Percentiles rank a stretch among this genome's conserved stretches.
These are phyloP conservation scores for Ichneumon xanthorius DNA, from an alignment of 2,888 invertebrate species.

Conservation along the genomic window DNA sequence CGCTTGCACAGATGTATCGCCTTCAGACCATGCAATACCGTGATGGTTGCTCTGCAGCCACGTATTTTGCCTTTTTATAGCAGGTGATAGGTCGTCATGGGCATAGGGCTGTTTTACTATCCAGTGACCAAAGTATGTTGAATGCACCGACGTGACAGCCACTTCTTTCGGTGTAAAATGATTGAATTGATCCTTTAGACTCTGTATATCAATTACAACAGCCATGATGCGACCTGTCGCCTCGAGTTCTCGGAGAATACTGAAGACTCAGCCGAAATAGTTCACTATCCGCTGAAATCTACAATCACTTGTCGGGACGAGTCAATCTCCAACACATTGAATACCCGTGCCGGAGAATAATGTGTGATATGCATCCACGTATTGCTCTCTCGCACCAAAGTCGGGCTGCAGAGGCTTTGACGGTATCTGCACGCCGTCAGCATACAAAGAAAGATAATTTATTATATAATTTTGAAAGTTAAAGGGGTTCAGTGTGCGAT, in stretches of 20 bases:
- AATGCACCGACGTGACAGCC: not conserved
- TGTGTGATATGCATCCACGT: slow-evolving; percentile 69
- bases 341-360: slow-evolving; percentile 70
- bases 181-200: not conserved
- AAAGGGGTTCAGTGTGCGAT: slow-evolving; percentile 50
- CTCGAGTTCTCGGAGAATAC: no score
- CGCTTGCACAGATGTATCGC: not conserved
- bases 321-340: slow-evolving; percentile 70
- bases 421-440: slow-evolving; percentile 68
- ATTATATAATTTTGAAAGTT: slow-evolving; percentile 38
- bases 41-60: no score
- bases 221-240: rapidly evolving
- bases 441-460: slow-evolving; percentile 41
- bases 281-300: slow-evolving; percentile 68
- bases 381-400: slow-evolving; percentile 43
- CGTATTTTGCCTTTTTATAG: no score
- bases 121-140: not conserved
- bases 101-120: not conserved
- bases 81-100: no score
- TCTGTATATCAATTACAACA: not conserved
- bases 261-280: slow-evolving; percentile 64
- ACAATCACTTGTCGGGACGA: slow-evolving; percentile 34
- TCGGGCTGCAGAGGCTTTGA: slow-evolving; percentile 66
- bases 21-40: no score
- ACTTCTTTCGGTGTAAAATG: no score